Conservation (phyloP, 2,888 invertebrate genomes). For the Peribatodes rhomboidaria region DNA sequence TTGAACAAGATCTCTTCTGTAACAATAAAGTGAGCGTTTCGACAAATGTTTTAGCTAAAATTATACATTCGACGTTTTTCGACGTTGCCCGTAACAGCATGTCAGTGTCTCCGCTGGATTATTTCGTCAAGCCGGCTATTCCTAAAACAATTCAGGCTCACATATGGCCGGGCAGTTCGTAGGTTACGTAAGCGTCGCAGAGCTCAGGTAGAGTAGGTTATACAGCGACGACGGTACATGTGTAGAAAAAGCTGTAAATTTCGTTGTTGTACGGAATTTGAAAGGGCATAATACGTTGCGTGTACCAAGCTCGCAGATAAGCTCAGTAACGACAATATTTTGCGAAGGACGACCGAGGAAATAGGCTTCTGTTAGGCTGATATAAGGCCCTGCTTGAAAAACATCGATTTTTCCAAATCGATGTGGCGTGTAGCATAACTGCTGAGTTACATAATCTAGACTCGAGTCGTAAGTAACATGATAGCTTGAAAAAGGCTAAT, state of each 20-base stretch:
- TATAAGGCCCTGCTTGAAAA: conserved; percentile 43
- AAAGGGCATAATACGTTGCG: conserved; percentile 67
- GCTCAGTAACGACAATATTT: conserved; percentile 66
- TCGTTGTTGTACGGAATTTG: conserved; percentile 55
- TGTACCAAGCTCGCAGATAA: conserved; percentile 66
- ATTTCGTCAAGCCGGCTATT: conserved; percentile 34
- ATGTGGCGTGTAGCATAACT: conserved; percentile 36
- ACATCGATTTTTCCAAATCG: conserved; percentile 54
- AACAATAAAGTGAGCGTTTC: conserved; percentile 46
- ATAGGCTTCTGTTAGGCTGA: conserved; percentile 53
- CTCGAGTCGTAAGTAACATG: background rate
- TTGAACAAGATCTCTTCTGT: conserved; percentile 53
- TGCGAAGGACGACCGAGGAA: conserved; percentile 60
- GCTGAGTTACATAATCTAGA: conserved; percentile 35
- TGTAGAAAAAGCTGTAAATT: conserved; percentile 60
- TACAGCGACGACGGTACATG: conserved; percentile 41
- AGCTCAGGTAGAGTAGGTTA: conserved; percentile 31
- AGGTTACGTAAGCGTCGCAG: conserved; percentile 61
- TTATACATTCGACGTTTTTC: conserved; percentile 50
- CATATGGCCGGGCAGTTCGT: conserved; percentile 52
- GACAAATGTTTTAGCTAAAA: conserved; percentile 47
- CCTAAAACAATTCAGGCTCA: conserved; percentile 30
- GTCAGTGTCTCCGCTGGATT: conserved; percentile 17
- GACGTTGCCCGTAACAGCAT: conserved; percentile 14
- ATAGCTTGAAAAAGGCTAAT: background rate